Evolutionary conservation across 2,113 vertebrate species (phyloP).

Genomic region (Leptobrachium ailaonicum): DNA sequence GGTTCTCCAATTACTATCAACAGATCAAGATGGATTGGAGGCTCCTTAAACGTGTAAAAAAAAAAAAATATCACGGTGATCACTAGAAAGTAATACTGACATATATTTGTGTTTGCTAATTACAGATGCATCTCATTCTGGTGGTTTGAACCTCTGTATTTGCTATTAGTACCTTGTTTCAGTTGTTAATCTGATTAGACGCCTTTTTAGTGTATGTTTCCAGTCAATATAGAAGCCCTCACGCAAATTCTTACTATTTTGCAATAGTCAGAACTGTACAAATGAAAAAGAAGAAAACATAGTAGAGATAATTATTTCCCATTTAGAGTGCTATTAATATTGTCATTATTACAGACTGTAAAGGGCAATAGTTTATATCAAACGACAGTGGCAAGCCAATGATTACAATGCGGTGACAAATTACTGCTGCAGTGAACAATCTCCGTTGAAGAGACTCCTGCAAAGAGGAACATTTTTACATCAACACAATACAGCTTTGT

Average conservation of each 20-base stretch:
- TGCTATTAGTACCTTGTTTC: neutral
- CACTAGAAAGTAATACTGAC: constrained; percentile 27
- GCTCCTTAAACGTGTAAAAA: constrained; percentile 53
- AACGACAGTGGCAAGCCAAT: neutral
- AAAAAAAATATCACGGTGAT: constrained; percentile 11
- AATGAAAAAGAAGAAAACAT: too few relatives aligned
- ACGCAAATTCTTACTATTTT: too few relatives aligned
- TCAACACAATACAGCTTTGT: neutral
- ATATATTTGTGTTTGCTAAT: constrained; percentile 49
- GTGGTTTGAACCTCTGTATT: constrained; percentile 6
- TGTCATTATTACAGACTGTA: too few relatives aligned
- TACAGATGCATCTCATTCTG: constrained; percentile 19
- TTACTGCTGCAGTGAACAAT: neutral
- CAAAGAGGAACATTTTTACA: neutral
- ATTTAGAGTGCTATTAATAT: too few relatives aligned
- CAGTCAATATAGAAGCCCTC: constrained; percentile 15
- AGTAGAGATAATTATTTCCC: too few relatives aligned
- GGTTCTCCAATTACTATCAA: constrained; percentile 63
- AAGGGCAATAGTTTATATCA: neutral
- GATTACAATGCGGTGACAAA: neutral
- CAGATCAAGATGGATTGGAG: constrained; percentile 64
- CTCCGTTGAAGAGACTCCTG: neutral
- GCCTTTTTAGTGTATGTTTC: constrained; percentile 14
- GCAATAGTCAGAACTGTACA: too few relatives aligned
- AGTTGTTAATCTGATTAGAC: constrained; percentile 30